Evolutionary conservation across 2,113 vertebrate genomes (phyloP).

Genomic region (Nothocercus nigrocapillus): DNA sequence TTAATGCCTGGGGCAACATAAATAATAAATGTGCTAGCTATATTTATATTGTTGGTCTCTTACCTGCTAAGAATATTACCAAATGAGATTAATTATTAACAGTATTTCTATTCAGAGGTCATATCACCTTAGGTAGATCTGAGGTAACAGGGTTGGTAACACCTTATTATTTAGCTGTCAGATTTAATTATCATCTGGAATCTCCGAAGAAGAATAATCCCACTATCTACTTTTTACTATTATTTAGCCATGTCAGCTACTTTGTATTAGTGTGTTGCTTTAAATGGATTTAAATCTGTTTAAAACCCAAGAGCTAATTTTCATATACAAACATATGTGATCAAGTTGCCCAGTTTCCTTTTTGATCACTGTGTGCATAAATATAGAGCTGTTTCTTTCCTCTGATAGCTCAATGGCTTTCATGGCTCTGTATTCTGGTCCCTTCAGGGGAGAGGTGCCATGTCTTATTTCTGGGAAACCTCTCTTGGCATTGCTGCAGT

Average conservation of each 20-base stretch:
- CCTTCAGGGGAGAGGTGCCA: neutral
- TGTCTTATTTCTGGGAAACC: neutral
- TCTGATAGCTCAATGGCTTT: neutral
- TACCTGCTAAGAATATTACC: neutral
- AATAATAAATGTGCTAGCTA: neutral
- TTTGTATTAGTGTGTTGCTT: neutral
- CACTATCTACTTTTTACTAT: neutral
- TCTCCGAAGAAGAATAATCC: slow-evolving; percentile 32
- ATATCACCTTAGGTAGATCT: slow-evolving; percentile 37
- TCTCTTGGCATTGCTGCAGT: neutral
- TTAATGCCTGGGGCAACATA: neutral
- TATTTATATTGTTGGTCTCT: neutral
- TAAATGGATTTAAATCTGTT: neutral
- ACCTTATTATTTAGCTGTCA: slow-evolving; percentile 52
- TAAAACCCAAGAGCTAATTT: neutral
- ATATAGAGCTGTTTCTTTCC: neutral
- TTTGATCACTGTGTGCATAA: neutral
- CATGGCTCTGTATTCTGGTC: neutral
- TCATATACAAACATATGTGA: neutral
- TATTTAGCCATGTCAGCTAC: slow-evolving; percentile 38
- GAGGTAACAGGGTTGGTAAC: slow-evolving; percentile 43
- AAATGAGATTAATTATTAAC: slow-evolving; percentile 37
- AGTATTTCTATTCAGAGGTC: neutral
- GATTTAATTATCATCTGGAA: slow-evolving; percentile 59
- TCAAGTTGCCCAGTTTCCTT: neutral